Base-by-base conservation (phyloP, 2,888 invertebrate genomes). In the Torymus aiolomorphi region DNA sequence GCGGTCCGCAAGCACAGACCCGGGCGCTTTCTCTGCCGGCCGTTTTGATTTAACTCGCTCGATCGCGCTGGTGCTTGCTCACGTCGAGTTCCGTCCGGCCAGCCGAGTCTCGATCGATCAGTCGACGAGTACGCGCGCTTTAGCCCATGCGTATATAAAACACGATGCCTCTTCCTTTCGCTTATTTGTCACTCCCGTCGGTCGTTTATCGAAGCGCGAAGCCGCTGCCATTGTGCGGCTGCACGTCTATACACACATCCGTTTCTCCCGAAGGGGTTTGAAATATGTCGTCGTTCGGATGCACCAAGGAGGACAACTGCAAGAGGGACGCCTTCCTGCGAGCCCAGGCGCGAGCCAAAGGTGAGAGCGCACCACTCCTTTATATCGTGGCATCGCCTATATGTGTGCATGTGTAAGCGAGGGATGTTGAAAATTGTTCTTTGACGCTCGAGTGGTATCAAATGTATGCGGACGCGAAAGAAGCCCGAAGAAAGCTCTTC, bases 271-370 rank as follows among this genome's bases (percentile, higher is more conserved):
- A 31, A 31, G 51, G 2, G 42, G 16, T 20, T 49, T 65, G 76
- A 76, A 76, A 69, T 61, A 76, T 69, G 67, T 51, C n/a, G 54
- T 14, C 69, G 59, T 14, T 76, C 16, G 76, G 76, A 51, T 59
- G 67, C 51, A 67, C 75, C 59, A 76, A 69, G 52, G 86, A 87
- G 49, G 81, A 87, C 79, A 88, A 88, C 84, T 88, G 88, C 82
- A 84, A 78, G 61, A 86, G 82, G 63, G 83, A 85, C 66, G 85
- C 86, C 14, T 81, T 72, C 42, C 69, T 84, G 49, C 84, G 77
- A 71, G 84, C 84, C 2, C 84, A 80, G 54, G 81, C 83, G 51
- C 74, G 75, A 18, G 56, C 20, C n/a, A 54, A 18, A 59, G 57
- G 59, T 71, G n/a, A 16, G 24, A 16, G 12, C 31, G 31, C 31